These are phyloP conservation scores for Chaetodon auriga DNA, from an alignment of 2,113 vertebrate genomes.

Conservation along the genomic window DNA sequence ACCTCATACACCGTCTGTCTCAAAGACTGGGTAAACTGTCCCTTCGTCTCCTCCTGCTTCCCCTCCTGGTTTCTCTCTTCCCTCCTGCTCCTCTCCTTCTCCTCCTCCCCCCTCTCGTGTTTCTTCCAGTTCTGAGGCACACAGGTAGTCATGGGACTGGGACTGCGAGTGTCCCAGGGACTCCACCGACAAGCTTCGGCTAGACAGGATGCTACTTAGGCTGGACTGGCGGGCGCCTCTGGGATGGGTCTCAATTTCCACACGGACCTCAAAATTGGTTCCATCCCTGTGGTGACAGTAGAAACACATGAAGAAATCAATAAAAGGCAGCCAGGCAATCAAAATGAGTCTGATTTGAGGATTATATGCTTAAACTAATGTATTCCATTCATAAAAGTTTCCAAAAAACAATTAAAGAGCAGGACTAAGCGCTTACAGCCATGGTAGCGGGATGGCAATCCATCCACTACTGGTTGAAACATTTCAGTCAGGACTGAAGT, in stretches of 20 bases:
- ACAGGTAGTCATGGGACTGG: constrained; percentile 81
- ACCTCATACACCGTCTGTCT: constrained; percentile 77
- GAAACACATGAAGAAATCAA: background rate
- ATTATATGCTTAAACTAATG: background rate
- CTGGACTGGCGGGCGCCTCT: constrained; percentile 82
- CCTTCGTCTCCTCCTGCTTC: constrained; percentile 48
- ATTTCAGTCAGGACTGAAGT: background rate
- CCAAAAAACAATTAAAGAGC: background rate
- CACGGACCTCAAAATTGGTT: constrained; percentile 87
- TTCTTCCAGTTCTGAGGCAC: constrained; percentile 76
- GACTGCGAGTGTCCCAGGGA: constrained; percentile 81
- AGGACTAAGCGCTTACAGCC: background rate
- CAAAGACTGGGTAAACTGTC: constrained; percentile 69
- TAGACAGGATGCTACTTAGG: constrained; percentile 86
- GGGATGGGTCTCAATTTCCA: constrained; percentile 86
- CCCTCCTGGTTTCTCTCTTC: constrained; percentile 58
- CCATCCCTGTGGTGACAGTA: constrained; percentile 79
- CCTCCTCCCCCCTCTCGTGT: constrained; percentile 43
- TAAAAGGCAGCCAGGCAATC: background rate
- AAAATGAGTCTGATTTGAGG: background rate
- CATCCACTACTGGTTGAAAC: background rate
- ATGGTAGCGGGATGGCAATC: background rate
- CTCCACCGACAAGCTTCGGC: constrained; percentile 86
- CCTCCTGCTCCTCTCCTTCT: constrained; percentile 40
- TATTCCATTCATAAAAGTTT: background rate